A percentile compares a stretch with the other conserved stretches of the same genome.
Evolutionary conservation across 1,140 invertebrate genomes (phyloP).

Genomic region (Zaprionus inermis): DNA sequence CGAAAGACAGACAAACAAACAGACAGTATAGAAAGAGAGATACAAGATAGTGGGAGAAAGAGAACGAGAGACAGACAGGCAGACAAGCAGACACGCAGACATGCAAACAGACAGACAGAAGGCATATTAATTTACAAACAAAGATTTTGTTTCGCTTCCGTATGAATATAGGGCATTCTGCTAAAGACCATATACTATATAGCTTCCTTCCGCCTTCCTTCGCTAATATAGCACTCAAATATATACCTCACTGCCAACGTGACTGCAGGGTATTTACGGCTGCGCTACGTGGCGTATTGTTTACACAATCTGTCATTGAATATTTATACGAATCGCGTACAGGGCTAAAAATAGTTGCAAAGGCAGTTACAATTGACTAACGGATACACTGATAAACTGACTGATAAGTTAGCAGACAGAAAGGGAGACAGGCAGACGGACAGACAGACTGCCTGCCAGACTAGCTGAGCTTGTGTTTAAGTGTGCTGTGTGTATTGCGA

Average conservation of each 20-base stretch:
- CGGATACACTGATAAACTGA: not conserved
- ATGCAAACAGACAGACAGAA: not conserved
- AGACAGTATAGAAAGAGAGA: not conserved
- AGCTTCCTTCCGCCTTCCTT: no score
- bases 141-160: not conserved
- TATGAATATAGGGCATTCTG: not conserved
- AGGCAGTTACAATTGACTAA: constrained; percentile 5
- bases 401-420: not conserved
- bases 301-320: constrained; percentile 56
- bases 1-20: not conserved
- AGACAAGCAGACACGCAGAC: not conserved
- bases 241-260: not conserved
- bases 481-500: constrained; percentile 7
- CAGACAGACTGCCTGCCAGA: constrained; percentile 11
- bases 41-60: not conserved
- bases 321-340: constrained; percentile 66
- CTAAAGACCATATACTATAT: not conserved
- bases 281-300: constrained; percentile 48
- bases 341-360: constrained; percentile 64
- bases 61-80: not conserved
- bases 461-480: constrained; percentile 30
- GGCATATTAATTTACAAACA: not conserved
- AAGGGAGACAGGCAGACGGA: not conserved
- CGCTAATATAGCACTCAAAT: not conserved
- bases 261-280: not conserved